phyloP scores from a whole-genome alignment of 1,140 invertebrate species.

The Drosophila mayri region DNA sequence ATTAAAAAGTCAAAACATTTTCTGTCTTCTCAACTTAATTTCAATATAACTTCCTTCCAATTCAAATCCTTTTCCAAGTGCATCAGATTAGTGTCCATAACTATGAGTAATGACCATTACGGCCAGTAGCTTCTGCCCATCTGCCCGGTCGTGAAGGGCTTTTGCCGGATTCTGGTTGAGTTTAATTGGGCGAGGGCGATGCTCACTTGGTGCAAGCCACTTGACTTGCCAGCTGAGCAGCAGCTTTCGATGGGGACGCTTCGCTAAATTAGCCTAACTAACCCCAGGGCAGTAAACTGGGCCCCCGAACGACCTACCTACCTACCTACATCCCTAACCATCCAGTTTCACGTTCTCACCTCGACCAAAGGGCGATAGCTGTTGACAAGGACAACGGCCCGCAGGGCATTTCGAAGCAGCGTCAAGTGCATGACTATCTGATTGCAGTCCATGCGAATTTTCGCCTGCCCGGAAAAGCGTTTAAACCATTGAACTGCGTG shows the following conservation, averaged over 20 bases:
- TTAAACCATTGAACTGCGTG: constrained; percentile 51
- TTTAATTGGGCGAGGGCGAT: constrained; percentile 66
- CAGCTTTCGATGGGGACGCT: constrained; percentile 21
- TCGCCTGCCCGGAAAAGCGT: constrained; percentile 69
- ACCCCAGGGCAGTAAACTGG: constrained; percentile 44
- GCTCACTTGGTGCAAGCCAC: constrained; percentile 32
- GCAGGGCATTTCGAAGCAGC: constrained; percentile 12
- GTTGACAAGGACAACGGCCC: constrained; percentile 56
- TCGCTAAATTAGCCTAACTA: constrained; percentile 58
- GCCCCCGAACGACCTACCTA: background rate
- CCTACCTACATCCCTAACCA: background rate
- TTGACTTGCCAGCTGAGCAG: constrained; percentile 40
- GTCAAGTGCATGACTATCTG: constrained; percentile 58
- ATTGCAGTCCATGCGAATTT: constrained; percentile 64
- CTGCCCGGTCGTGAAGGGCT: constrained; percentile 16
- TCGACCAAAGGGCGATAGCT: constrained; percentile 38
- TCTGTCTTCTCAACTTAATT: background rate
- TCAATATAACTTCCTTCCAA: no score
- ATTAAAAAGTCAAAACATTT: background rate
- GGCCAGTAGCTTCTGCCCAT: constrained; percentile 8
- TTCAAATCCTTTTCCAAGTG: constrained; percentile 29
- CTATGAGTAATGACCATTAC: constrained; percentile 31
- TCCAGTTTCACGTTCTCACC: constrained; percentile 53
- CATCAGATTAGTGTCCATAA: constrained; percentile 36
- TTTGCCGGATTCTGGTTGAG: constrained; percentile 31